Percentiles rank a stretch among this genome's conserved stretches.
Conservation (phyloP, 2,113 vertebrate genomes). For the Catharus bicknelli region DNA sequence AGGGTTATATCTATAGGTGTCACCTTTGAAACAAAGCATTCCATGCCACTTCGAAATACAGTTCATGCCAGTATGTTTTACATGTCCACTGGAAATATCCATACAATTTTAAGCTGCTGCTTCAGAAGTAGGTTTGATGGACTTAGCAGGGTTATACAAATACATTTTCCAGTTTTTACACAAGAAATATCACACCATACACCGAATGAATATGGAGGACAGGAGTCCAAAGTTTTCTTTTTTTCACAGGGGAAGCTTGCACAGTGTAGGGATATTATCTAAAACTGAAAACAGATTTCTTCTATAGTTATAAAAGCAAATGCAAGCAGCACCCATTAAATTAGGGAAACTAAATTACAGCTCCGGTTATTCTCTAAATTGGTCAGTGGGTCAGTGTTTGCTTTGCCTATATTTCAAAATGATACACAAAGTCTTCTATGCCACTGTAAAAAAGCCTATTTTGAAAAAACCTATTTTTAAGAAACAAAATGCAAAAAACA, state of each 20-base stretch:
- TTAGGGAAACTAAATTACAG: not conserved
- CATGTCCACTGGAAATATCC: not conserved
- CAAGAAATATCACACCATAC: not conserved
- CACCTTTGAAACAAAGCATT: not conserved
- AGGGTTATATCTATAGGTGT: not conserved
- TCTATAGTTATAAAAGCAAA: not conserved
- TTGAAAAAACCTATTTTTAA: not conserved
- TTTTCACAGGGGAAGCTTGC: not conserved
- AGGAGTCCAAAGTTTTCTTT: not conserved
- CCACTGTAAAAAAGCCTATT: not conserved
- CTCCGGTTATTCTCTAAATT: not conserved
- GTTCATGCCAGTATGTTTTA: not conserved
- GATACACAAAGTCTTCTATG: not conserved
- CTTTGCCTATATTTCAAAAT: not conserved
- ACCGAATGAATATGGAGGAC: not conserved
- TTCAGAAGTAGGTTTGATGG: not conserved
- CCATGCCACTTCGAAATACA: not conserved
- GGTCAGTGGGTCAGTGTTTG: not conserved
- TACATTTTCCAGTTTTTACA: not conserved
- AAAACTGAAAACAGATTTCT: not conserved
- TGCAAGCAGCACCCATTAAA: not conserved
- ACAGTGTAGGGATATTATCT: not conserved
- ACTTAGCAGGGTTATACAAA: not conserved
- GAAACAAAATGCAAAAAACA: not conserved
- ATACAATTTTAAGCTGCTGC: not conserved